phyloP scores from a whole-genome alignment of 2,888 invertebrate species.

The Lycophotia porphyrea region DNA sequence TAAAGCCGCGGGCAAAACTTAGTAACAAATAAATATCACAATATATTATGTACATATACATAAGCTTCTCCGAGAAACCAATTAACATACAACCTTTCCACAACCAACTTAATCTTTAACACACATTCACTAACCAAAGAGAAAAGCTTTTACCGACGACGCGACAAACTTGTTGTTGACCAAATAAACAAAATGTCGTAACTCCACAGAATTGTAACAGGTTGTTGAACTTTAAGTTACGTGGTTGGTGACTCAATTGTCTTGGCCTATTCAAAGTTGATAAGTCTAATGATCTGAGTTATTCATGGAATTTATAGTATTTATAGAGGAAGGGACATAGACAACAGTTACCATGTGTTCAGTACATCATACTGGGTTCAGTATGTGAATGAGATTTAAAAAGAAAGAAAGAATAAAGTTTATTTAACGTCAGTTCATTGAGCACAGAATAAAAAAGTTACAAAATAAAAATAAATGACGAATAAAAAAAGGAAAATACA shows the following conservation, averaged over 20 bases:
- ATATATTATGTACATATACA: neutral
- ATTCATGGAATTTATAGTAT: neutral
- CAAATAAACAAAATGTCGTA: conserved; percentile 54
- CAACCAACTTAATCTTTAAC: neutral
- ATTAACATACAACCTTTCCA: conserved; percentile 6
- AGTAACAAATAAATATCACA: neutral
- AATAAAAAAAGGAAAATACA: no score
- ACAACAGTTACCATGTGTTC: neutral
- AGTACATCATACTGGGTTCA: no score
- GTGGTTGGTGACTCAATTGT: conserved; percentile 52
- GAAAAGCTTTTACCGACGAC: conserved; percentile 39
- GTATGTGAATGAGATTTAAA: no score
- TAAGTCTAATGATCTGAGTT: conserved; percentile 3
- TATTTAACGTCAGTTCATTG: no score
- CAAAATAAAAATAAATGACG: no score
- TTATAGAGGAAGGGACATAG: neutral
- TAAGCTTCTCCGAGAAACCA: neutral
- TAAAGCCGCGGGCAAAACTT: neutral
- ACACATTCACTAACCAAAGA: conserved; percentile 24
- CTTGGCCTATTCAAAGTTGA: conserved; percentile 1
- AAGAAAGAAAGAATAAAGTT: no score
- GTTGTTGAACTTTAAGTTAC: conserved; percentile 48
- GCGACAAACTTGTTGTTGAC: conserved; percentile 17
- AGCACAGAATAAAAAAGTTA: no score
- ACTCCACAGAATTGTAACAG: conserved; percentile 44